Conservation (phyloP, 2,888 invertebrate genomes). For the Ormyrus nitidulus region DNA sequence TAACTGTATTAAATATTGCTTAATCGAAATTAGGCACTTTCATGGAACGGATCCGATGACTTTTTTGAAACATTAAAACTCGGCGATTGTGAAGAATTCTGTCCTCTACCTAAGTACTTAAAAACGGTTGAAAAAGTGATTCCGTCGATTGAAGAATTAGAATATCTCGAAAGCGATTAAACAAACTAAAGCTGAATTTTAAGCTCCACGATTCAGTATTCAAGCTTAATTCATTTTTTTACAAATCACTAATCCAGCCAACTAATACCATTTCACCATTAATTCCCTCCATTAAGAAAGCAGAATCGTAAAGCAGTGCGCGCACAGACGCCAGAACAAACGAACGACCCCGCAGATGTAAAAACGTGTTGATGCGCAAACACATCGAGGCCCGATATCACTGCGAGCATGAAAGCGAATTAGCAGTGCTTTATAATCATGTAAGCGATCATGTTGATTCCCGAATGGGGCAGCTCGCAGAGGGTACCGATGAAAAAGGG, state of each 20-base stretch:
- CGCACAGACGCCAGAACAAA: too few species aligned
- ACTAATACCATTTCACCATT: background rate
- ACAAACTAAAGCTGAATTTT: too few species aligned
- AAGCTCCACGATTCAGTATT: too few species aligned
- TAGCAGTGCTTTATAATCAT: constrained; percentile 58
- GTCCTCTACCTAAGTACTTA: background rate
- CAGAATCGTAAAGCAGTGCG: background rate
- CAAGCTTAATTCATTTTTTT: too few species aligned
- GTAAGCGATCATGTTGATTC: constrained; percentile 56
- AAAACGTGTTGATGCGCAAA: constrained; percentile 10
- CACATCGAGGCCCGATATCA: background rate
- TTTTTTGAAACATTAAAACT: background rate
- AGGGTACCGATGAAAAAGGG: constrained; percentile 10
- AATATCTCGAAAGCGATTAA: background rate
- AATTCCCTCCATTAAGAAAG: background rate
- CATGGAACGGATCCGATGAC: constrained; percentile 17
- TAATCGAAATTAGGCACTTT: constrained; percentile 1
- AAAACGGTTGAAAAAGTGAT: constrained; percentile 9
- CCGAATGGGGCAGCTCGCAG: background rate
- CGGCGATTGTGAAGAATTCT: constrained; percentile 17
- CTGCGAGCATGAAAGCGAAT: constrained; percentile 55
- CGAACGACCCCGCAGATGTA: background rate
- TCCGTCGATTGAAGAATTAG: constrained; percentile 27
- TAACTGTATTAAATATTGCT: background rate
- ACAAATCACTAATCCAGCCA: too few species aligned